These are phyloP conservation scores for Otolemur garnettii DNA, from an alignment of 2,113 vertebrate genomes.

Conservation along the genomic window DNA sequence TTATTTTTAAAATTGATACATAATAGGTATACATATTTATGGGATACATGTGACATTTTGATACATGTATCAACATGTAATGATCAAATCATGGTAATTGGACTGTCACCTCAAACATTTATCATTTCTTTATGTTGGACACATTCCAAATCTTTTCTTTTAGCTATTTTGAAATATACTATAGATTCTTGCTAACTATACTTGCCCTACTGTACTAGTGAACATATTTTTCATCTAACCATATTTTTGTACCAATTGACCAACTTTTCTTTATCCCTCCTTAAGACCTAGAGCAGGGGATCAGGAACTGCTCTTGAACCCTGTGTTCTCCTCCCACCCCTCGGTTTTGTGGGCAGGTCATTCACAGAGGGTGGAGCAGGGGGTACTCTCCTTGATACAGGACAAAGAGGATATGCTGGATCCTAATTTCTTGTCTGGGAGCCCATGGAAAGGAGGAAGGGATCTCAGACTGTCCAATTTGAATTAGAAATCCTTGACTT, in stretches of 20 bases:
- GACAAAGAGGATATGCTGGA: not conserved
- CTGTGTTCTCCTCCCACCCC: not conserved
- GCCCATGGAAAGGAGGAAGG: not conserved
- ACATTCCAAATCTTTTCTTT: not conserved
- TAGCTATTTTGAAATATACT: not conserved
- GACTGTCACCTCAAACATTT: not conserved
- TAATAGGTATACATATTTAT: not conserved
- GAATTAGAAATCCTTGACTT: not conserved
- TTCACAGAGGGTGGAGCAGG: fast-evolving
- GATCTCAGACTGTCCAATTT: not conserved
- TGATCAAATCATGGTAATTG: not conserved
- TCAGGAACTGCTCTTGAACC: not conserved
- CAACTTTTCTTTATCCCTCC: not conserved
- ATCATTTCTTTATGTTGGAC: not conserved
- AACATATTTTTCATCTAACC: not conserved
- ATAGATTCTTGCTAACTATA: not conserved
- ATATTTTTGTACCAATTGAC: not conserved
- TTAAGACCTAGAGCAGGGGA: not conserved
- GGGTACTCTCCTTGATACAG: not conserved
- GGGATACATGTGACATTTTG: not conserved
- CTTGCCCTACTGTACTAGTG: not conserved
- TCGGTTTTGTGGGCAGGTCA: not conserved
- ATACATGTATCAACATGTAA: not conserved
- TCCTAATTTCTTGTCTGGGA: not conserved
- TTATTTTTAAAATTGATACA: too few relatives aligned